Evolutionary conservation across 1,140 invertebrate species (phyloP), one percentile per base, ranked within the genome.

Genomic region (Drosophila ercepeae): DNA sequence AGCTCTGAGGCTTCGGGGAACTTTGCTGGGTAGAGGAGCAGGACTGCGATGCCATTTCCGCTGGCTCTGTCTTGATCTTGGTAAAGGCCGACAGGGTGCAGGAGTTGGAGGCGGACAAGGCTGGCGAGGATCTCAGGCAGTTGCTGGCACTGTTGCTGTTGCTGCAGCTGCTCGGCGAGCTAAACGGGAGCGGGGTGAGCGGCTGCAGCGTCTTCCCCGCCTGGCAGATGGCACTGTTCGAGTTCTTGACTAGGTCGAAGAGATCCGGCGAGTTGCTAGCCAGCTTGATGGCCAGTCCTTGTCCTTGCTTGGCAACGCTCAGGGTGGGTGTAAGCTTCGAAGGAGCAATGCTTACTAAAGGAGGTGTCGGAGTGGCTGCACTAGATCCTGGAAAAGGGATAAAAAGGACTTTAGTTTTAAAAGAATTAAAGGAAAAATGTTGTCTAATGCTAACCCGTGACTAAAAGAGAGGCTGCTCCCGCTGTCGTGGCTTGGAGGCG

Each of bases 241-340:
- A 90, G 48, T 90, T 90, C 57, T 90, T 90, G 3, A 90, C 89
- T 64, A 90, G 58, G 58, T 90, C 89, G 11, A 91, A 90, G 25
- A 90, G 89, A 89, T 91, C 89, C 11, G 84, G 52, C 13, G 63
- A 51, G 32, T 27, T 63, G 52, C 32, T 46, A 27, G 41, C 34
- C 9, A 67, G 63, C 39, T 67, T 67, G 9, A 67, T 44, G 4
- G 64, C n/a, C 5, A 34, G 49, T 13, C 61, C 64, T 11, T 64
- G 49, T 13, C 61, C 64, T 11, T 64, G 75, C 48, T 83, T 86
- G 8, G 77, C 60, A 3, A 82, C 19, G 39, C 82, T 86, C n/a
- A 84, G 54, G 0, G 81, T 88, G 11, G 81, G 82, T 42, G 73
- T 81, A 25, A 86, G 60, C 32, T 86, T 86, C 7, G 82, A 71